Percentiles rank a stretch among this genome's conserved stretches.
Evolutionary conservation across 2,888 invertebrate genomes (phyloP).

Genomic region (Mimumesa dahlbomi): DNA sequence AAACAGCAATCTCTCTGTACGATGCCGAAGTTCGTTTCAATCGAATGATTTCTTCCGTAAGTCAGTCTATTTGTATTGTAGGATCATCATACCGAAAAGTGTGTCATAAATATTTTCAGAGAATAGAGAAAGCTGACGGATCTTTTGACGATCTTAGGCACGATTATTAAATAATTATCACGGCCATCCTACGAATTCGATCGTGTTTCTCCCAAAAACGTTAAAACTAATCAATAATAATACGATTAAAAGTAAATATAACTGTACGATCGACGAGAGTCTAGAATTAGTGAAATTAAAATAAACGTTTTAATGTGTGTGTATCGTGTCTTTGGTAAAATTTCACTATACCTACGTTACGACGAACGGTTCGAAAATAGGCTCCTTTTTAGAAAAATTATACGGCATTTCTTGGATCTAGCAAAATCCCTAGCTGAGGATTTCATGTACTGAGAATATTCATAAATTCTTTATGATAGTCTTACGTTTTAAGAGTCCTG

Average conservation of each 20-base stretch:
- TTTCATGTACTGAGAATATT: neutral
- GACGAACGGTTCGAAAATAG: conserved; percentile 3
- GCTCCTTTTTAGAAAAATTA: neutral
- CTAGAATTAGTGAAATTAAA: no score
- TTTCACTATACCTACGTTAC: conserved; percentile 1
- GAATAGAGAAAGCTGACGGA: neutral
- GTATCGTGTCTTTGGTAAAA: neutral
- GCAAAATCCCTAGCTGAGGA: neutral
- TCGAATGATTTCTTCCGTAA: neutral
- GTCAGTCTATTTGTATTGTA: conserved; percentile 15
- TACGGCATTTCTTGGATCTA: neutral
- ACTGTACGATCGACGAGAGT: no score
- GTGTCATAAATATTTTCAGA: neutral
- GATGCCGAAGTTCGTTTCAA: neutral
- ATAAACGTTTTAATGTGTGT: no score
- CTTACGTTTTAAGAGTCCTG: neutral
- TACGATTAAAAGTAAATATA: neutral
- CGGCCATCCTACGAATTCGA: neutral
- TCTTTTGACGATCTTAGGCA: neutral
- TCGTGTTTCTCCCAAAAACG: neutral
- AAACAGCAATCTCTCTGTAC: no score
- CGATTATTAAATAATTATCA: neutral
- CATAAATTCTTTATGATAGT: neutral
- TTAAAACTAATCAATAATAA: neutral
- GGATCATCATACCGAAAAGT: no score